Conservation (phyloP, 2,113 vertebrate species). For the Oreocharis arfaki region DNA sequence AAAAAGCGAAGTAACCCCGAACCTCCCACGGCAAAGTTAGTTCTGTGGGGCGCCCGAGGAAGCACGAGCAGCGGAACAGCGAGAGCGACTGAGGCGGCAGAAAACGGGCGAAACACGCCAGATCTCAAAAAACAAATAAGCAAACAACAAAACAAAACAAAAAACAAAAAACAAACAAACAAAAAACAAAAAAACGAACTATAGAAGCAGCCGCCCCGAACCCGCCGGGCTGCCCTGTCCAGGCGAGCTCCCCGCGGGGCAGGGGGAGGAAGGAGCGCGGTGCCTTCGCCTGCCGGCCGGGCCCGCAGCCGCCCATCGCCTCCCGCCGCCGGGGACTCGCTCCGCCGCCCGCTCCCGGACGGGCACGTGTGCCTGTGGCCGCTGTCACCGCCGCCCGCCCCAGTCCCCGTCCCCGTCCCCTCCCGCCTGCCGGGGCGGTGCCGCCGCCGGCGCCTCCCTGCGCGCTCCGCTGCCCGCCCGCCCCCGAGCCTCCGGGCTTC, state of each 20-base stretch:
- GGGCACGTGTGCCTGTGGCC: not conserved
- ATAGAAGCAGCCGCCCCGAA: accelerated
- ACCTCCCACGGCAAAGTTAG: not conserved
- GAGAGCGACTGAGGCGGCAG: accelerated
- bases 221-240: not conserved
- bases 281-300: not conserved
- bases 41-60: not conserved
- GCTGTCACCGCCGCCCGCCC: not conserved
- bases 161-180: too few relatives aligned
- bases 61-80: accelerated
- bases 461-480: not conserved
- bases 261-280: too few relatives aligned
- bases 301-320: not conserved
- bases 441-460: not conserved
- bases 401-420: not conserved
- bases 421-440: not conserved
- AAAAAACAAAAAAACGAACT: not conserved
- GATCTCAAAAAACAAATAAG: too few relatives aligned
- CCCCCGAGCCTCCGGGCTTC: not conserved
- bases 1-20: not conserved
- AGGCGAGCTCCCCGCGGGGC: not conserved
- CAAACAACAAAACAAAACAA: not conserved
- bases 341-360: not conserved
- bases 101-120: not conserved
- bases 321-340: not conserved